A percentile compares a stretch with the other conserved stretches of the same genome.
These are phyloP conservation scores for Melanostigma gelatinosum DNA, from an alignment of 2,113 vertebrate species.

Conservation along the genomic window DNA sequence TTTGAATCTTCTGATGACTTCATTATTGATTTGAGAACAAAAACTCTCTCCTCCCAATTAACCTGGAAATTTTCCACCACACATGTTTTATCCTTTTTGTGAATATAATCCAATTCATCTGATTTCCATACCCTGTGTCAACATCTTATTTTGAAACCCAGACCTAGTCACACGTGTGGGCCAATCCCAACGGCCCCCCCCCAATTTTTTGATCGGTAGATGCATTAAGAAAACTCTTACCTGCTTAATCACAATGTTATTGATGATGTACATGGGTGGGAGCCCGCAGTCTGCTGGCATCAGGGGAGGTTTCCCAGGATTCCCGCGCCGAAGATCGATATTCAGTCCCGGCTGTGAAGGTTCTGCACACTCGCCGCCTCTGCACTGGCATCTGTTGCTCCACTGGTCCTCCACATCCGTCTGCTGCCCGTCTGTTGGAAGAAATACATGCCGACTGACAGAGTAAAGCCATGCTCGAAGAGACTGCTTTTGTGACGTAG, in stretches of 20 bases:
- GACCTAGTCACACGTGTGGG: not conserved
- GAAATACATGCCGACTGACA: not conserved
- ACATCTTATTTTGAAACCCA: not conserved
- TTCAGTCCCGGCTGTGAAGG: slow-evolving; percentile 11
- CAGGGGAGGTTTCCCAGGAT: slow-evolving; percentile 15
- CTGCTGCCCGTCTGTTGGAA: slow-evolving; percentile 69
- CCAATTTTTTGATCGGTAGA: too few species aligned
- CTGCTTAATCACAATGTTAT: slow-evolving; percentile 72
- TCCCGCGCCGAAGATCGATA: slow-evolving; percentile 9
- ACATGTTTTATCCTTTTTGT: not conserved
- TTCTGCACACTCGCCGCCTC: not conserved
- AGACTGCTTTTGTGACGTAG: not conserved
- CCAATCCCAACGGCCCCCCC: too few species aligned
- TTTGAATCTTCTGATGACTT: too few species aligned
- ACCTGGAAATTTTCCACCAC: too few species aligned
- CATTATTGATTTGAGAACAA: too few species aligned
- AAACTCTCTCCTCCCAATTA: too few species aligned
- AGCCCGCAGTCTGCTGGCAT: slow-evolving; percentile 22
- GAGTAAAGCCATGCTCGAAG: not conserved
- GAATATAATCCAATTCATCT: not conserved
- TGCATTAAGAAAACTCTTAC: slow-evolving; percentile 43
- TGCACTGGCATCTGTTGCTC: slow-evolving; percentile 41
- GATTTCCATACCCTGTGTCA: not conserved
- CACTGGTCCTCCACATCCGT: slow-evolving; percentile 70
- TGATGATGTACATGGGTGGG: slow-evolving; percentile 66